phyloP scores from a whole-genome alignment of 2,888 invertebrate species.

The Chloroclystis v-ata region DNA sequence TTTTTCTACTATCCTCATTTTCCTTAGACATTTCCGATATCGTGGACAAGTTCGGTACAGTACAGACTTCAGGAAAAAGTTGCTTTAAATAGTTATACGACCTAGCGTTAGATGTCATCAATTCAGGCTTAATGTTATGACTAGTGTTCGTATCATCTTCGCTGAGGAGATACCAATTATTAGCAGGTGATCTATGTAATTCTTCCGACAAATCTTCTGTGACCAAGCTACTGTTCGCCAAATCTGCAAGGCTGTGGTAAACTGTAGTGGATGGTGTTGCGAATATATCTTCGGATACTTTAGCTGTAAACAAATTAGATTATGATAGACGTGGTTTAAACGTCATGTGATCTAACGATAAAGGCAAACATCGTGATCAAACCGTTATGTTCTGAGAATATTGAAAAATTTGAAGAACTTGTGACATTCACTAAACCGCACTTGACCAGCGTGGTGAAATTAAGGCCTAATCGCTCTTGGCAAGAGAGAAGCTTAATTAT shows the following conservation, averaged over 20 bases:
- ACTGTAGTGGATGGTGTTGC: constrained; percentile 28
- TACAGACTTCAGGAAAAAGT: constrained; percentile 57
- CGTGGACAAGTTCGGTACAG: constrained; percentile 63
- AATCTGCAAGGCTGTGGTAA: constrained; percentile 32
- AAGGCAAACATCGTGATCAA: no score
- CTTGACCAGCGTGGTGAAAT: no score
- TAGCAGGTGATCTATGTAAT: constrained; percentile 8
- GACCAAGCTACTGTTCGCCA: constrained; percentile 46
- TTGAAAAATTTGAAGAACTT: no score
- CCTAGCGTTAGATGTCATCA: constrained; percentile 7
- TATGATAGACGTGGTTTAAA: no score
- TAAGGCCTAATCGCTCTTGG: no score
- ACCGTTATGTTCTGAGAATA: no score
- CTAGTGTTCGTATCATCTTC: constrained; percentile 53
- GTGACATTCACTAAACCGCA: no score
- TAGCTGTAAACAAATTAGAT: no score
- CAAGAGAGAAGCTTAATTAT: no score
- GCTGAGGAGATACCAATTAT: constrained; percentile 59
- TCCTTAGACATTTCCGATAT: constrained; percentile 64
- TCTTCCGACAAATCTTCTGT: constrained; percentile 64
- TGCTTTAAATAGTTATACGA: constrained; percentile 41
- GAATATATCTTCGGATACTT: constrained; percentile 16
- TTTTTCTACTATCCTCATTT: constrained; percentile 41
- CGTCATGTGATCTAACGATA: no score
- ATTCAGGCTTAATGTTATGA: constrained; percentile 6